These are phyloP conservation scores for Drosophila miranda DNA, from an alignment of 1,140 invertebrate species.

Conservation along the genomic window DNA sequence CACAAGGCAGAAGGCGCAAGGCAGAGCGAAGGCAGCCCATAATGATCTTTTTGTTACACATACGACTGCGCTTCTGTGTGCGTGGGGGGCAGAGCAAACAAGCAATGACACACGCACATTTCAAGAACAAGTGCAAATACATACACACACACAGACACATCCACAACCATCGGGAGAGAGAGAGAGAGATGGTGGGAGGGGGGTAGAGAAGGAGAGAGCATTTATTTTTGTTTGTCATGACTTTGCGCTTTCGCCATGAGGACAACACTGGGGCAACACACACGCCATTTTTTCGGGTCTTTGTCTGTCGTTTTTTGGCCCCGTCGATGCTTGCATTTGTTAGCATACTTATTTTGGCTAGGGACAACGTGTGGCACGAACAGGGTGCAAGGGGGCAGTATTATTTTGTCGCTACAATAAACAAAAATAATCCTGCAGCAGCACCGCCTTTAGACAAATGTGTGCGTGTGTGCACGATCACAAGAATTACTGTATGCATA, in stretches of 20 bases:
- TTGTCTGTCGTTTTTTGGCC: conserved; percentile 18
- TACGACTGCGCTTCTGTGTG: conserved; percentile 4
- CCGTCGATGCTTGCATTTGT: conserved; percentile 42
- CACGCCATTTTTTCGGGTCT: conserved; percentile 41
- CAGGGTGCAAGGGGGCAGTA: conserved; percentile 28
- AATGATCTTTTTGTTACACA: conserved; percentile 72
- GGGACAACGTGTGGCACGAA: too few species aligned
- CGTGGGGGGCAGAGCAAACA: conserved; percentile 39
- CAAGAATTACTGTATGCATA: too few species aligned
- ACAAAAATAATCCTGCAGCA: conserved; percentile 24
- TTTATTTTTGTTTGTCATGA: conserved; percentile 56
- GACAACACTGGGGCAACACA: conserved; percentile 14
- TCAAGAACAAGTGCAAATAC: conserved; percentile 40
- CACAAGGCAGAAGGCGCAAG: background rate
- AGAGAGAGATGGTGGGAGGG: too few species aligned
- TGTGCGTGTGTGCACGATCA: too few species aligned
- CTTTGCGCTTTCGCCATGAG: conserved; percentile 67
- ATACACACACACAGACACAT: conserved; percentile 13
- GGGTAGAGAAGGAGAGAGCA: background rate
- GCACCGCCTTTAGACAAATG: background rate
- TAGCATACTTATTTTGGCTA: conserved; percentile 37
- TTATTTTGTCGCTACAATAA: conserved; percentile 53
- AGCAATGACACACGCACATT: conserved; percentile 38
- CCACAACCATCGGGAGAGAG: background rate
- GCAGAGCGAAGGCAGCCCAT: conserved; percentile 10